Evolutionary conservation across 2,113 vertebrate species (phyloP).

Genomic region (Bagarius yarrelli): DNA sequence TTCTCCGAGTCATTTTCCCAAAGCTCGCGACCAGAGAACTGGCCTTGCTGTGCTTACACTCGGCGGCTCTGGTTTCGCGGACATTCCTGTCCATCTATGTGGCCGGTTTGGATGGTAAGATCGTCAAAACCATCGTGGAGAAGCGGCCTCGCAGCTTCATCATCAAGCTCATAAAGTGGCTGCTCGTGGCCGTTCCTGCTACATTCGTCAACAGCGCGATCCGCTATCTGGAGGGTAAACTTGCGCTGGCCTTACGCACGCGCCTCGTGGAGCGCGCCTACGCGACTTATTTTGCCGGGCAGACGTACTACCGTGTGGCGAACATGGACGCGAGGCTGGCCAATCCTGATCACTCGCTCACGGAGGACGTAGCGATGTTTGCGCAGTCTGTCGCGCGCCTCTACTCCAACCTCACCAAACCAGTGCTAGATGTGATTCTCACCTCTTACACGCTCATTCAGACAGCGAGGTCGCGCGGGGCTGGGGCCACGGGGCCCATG

Average conservation of each 20-base stretch:
- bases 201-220: conserved; percentile 98
- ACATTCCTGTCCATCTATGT: conserved; percentile 98
- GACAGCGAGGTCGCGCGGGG: conserved; percentile 84
- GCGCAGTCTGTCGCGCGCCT: conserved; percentile 94
- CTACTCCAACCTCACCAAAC: conserved; percentile 98
- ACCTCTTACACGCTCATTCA: conserved; percentile 95
- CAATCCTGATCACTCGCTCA: conserved; percentile 96
- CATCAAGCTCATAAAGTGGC: conserved; percentile 87
- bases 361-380: conserved; percentile 95
- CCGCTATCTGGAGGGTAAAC: conserved; percentile 91
- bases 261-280: conserved; percentile 91
- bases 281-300: conserved; percentile 87
- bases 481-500: conserved; percentile 87
- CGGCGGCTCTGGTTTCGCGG: conserved; percentile 88
- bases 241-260: conserved; percentile 93
- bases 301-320: conserved; percentile 94
- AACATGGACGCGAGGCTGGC: conserved; percentile 93
- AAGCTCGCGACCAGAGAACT: conserved; percentile 82
- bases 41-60: conserved; percentile 88
- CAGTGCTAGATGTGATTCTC: conserved; percentile 91
- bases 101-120: conserved; percentile 91
- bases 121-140: conserved; percentile 96
- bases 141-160: conserved; percentile 84
- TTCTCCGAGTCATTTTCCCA: conserved; percentile 88
- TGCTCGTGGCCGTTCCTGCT: conserved; percentile 93